phyloP scores from a whole-genome alignment of 2,888 invertebrate genomes.

The Melitaea athalia region DNA sequence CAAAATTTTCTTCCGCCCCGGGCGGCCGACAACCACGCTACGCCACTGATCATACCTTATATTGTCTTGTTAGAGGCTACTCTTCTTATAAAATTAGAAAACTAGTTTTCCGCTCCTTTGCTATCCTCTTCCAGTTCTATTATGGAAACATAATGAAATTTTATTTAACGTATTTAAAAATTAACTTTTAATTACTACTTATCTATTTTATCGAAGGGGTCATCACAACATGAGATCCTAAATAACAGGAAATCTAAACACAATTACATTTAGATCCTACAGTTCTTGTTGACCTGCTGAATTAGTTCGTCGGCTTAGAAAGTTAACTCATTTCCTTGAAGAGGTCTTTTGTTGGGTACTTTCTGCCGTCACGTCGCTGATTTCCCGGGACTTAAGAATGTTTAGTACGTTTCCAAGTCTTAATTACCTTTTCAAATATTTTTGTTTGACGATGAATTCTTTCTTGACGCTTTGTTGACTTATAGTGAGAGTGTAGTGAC shows the following conservation, averaged over 20 bases:
- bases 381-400: slow-evolving; percentile 59
- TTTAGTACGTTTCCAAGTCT: slow-evolving; percentile 45
- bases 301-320: slow-evolving; percentile 48
- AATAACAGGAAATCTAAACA: slow-evolving; percentile 14
- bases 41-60: too few relatives aligned
- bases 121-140: too few relatives aligned
- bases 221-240: neutral
- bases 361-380: slow-evolving; percentile 57
- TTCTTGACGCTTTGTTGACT: slow-evolving; percentile 13
- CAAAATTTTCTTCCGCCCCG: too few relatives aligned
- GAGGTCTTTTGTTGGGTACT: slow-evolving; percentile 66
- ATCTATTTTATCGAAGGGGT: neutral
- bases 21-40: too few relatives aligned
- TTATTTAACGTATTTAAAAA: neutral
- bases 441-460: slow-evolving; percentile 16
- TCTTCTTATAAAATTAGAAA: too few relatives aligned
- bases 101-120: too few relatives aligned
- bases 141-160: neutral
- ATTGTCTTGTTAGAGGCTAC: too few relatives aligned
- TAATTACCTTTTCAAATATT: slow-evolving; percentile 64
- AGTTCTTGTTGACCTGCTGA: slow-evolving; percentile 26
- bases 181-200: neutral
- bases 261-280: slow-evolving; percentile 21
- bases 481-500: slow-evolving; percentile 19
- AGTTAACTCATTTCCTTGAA: slow-evolving; percentile 75